Base-by-base conservation (phyloP, 2,113 vertebrate species). In the Rutilus rutilus region DNA sequence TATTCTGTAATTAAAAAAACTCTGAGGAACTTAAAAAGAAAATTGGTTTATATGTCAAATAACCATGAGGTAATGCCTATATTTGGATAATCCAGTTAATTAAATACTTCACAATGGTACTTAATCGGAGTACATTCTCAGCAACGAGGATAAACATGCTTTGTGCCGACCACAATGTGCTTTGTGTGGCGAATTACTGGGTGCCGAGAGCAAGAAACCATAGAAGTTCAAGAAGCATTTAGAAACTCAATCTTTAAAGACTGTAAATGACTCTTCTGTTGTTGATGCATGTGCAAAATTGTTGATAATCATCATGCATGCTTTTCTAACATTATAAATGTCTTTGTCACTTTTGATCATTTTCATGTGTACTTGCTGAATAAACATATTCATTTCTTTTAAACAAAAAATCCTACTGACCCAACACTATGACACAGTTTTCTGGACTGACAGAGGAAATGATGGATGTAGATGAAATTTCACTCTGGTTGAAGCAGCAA, bases 51-150 rank as follows among this genome's bases (percentile, higher is more conserved):
- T 47, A 15, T 45, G 4, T 76, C 17, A 21, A 77, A 54, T 77
- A 54, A 54, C 50, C 50, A 11, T 77, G 27, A 77, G 74, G 27
- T 54, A 54, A 77, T 33, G 27, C 1, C 15, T 77, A 54, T 77
- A 54, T 30, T 52, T 30, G 50, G 50, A 54, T 54, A 54, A 77
- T 21, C 15, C 50, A 25, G 11, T 2, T 12, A 25, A 75, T 50
- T 47, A 50, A 75, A 50, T 47, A 15, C 21, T 52, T 77, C 74
- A 77, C 74, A 77, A 77, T 77, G 75, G 25, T 19, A 77, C 9
- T 77, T 21, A 9, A 50, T 50, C 42, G 50, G 2, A 47, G 42
- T 75, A 47, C 5, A 77, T 54, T 77, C 25, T 77, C 23, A 10
- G 59, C 7, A 45, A 27, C 1, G 0, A 65, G 39, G 39, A 81